Conservation (phyloP, 1,140 invertebrate species). For the Meloidogyne hapla region DNA sequence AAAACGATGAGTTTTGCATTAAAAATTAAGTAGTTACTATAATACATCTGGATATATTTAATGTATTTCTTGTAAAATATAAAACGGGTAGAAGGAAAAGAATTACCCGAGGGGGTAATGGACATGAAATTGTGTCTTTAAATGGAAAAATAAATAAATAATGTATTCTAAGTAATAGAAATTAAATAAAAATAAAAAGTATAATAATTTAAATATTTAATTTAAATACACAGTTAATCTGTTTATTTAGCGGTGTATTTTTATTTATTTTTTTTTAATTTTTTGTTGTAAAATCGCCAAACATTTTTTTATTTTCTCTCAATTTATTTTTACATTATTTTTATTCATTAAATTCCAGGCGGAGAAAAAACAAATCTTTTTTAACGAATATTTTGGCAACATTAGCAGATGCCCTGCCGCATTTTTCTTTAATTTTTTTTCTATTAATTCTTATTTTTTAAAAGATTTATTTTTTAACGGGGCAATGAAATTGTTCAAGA, state of each 20-base stretch:
- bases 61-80: too few relatives aligned
- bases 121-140: neutral
- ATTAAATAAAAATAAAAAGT: too few relatives aligned
- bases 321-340: neutral
- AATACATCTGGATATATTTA: neutral
- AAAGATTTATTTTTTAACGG: neutral
- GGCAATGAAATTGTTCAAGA: neutral
- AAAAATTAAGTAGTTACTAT: neutral
- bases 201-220: too few relatives aligned
- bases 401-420: neutral
- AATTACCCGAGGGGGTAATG: conserved; percentile 2
- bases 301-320: neutral
- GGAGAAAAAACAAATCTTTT: neutral
- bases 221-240: neutral
- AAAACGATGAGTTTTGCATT: neutral
- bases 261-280: neutral
- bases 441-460: too few relatives aligned
- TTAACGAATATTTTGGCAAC: neutral
- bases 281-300: neutral
- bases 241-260: too few relatives aligned
- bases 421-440: neutral
- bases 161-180: neutral
- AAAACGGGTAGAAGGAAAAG: neutral
- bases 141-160: neutral
- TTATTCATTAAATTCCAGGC: neutral